phyloP scores from a whole-genome alignment of 2,888 invertebrate species.

The Hanleya hanleyi region DNA sequence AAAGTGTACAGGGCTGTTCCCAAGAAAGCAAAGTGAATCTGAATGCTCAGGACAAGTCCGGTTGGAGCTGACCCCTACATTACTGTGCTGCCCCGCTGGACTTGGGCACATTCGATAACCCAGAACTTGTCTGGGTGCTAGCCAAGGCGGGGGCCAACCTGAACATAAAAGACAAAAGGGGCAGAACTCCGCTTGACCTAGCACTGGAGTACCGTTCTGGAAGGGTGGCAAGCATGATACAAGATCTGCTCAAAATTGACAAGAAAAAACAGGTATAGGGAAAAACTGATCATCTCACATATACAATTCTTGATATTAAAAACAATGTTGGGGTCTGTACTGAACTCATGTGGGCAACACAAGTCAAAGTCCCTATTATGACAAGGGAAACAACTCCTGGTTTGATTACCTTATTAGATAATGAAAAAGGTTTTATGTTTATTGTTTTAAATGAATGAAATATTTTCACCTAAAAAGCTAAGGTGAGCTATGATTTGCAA shows the following conservation, averaged over 20 bases:
- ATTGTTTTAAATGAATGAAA: too few relatives aligned
- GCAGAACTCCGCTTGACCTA: constrained; percentile 49
- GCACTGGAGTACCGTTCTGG: constrained; percentile 30
- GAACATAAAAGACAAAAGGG: constrained; percentile 49
- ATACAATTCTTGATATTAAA: too few relatives aligned
- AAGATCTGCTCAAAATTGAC: constrained; percentile 11
- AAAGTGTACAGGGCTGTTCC: constrained; percentile 4
- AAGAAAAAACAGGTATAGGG: not conserved
- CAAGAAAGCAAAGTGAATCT: constrained; percentile 38
- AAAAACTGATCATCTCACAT: too few relatives aligned
- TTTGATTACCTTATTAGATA: too few relatives aligned
- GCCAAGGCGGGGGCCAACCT: constrained; percentile 43
- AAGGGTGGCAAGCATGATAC: constrained; percentile 31
- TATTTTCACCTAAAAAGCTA: too few relatives aligned
- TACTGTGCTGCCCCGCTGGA: constrained; percentile 19
- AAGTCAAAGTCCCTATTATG: too few relatives aligned
- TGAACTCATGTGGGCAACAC: too few relatives aligned
- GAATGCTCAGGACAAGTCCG: constrained; percentile 27
- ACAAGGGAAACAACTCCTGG: too few relatives aligned
- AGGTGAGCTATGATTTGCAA: too few relatives aligned
- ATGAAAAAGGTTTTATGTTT: too few relatives aligned
- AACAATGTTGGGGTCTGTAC: too few relatives aligned
- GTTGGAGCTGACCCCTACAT: constrained; percentile 37
- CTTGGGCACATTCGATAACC: constrained; percentile 38
- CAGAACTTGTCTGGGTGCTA: constrained; percentile 35